Percentiles rank a stretch among this genome's conserved stretches.
Conservation (phyloP, 2,888 invertebrate species). For the Netelia melanura region DNA sequence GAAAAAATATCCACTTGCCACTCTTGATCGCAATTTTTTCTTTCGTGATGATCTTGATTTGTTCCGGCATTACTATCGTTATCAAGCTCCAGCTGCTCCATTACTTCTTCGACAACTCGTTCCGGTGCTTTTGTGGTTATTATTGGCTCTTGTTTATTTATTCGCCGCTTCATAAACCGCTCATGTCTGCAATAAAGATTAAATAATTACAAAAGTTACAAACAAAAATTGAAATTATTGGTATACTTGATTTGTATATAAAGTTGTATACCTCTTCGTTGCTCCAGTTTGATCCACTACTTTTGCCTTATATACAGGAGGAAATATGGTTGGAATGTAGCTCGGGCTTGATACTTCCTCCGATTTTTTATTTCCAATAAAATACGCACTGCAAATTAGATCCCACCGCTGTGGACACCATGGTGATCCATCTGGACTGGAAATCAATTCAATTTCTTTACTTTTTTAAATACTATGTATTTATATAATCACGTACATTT, state of each 20-base stretch:
- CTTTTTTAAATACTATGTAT: constrained; percentile 30
- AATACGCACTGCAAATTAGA: constrained; percentile 45
- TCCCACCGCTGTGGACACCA: too few relatives aligned
- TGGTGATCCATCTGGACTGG: too few relatives aligned
- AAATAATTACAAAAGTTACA: constrained; percentile 25
- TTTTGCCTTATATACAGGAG: too few relatives aligned
- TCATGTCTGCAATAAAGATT: constrained; percentile 29
- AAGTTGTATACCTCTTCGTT: too few relatives aligned
- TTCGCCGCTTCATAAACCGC: constrained; percentile 31
- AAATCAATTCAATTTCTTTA: neutral
- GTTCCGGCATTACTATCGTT: constrained; percentile 24
- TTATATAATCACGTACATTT: constrained; percentile 20
- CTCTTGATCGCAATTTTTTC: too few relatives aligned
- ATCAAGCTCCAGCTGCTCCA: constrained; percentile 14
- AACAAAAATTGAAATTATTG: constrained; percentile 19
- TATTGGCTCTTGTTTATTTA: constrained; percentile 13
- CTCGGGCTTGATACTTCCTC: constrained; percentile 39
- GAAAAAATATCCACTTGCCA: constrained; percentile 61
- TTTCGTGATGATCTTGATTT: constrained; percentile 22
- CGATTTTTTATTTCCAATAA: constrained; percentile 52
- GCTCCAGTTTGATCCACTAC: too few relatives aligned
- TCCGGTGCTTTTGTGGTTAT: constrained; percentile 9
- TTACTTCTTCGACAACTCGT: constrained; percentile 20
- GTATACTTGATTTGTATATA: constrained; percentile 27
- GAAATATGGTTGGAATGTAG: too few relatives aligned